A percentile compares a stretch with the other conserved stretches of the same genome.
Conservation (phyloP, 2,113 vertebrate species). For the Cinclus mexicanus region DNA sequence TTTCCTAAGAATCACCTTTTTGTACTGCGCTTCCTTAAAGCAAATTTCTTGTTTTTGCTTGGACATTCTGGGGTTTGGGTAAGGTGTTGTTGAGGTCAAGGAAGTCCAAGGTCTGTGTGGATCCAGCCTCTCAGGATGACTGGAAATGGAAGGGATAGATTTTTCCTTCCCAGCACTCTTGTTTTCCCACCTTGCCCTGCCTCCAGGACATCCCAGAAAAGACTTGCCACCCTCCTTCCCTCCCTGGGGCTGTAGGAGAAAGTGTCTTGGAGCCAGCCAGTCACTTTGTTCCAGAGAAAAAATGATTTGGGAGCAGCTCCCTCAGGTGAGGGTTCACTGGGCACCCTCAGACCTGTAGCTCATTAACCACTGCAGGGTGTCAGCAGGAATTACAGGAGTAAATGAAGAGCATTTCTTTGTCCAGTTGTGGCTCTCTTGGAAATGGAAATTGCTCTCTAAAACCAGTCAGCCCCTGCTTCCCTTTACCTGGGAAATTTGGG, state of each 20-base stretch:
- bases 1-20: neutral
- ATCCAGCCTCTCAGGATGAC: neutral
- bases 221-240: neutral
- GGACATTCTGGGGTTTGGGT: neutral
- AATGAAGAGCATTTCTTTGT: neutral
- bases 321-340: neutral
- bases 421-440: neutral
- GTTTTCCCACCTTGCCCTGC: neutral
- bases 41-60: neutral
- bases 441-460: neutral
- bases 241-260: neutral
- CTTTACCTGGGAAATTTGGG: neutral
- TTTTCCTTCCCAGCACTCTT: neutral
- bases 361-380: neutral
- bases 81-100: neutral
- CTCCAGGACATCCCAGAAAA: neutral
- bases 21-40: neutral
- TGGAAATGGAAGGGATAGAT: neutral
- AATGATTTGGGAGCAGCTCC: neutral
- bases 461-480: neutral
- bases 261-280: neutral
- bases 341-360: neutral
- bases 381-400: neutral
- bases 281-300: neutral
- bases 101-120: neutral